Conservation (phyloP, 2,888 invertebrate species). For the Lypha dubia region DNA sequence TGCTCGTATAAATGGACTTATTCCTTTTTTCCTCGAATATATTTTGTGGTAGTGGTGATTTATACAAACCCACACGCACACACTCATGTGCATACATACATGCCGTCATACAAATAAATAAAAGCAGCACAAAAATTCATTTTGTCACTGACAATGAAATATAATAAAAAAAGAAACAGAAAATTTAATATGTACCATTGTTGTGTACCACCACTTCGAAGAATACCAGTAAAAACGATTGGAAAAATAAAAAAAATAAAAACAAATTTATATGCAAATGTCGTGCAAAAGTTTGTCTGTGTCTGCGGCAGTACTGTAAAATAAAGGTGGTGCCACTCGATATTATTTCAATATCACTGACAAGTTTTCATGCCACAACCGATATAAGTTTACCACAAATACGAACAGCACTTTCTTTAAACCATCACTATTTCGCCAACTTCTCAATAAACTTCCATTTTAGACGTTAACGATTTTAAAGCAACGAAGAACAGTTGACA, state of each 20-base stretch:
- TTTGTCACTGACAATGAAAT: slow-evolving; percentile 68
- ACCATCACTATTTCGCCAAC: slow-evolving; percentile 13
- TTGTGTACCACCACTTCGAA: slow-evolving; percentile 67
- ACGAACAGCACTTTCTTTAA: slow-evolving; percentile 3
- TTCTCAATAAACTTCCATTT: slow-evolving; percentile 37
- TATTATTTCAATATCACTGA: slow-evolving; percentile 55
- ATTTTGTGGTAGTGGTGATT: slow-evolving; percentile 32
- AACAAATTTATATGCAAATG: slow-evolving; percentile 27
- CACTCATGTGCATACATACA: background rate
- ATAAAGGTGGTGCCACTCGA: slow-evolving; percentile 46
- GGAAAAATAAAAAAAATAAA: slow-evolving; percentile 16
- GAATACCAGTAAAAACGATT: slow-evolving; percentile 47
- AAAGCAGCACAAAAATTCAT: slow-evolving; percentile 8
- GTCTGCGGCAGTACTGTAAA: background rate
- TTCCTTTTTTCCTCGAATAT: slow-evolving; percentile 12
- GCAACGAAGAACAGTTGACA: slow-evolving; percentile 55
- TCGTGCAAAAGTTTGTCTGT: background rate
- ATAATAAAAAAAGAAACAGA: slow-evolving; percentile 73
- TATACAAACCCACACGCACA: too few species aligned
- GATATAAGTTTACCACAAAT: slow-evolving; percentile 21
- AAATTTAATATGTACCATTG: too few species aligned
- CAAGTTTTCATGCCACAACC: slow-evolving; percentile 32
- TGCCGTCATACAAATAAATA: background rate
- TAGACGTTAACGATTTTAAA: slow-evolving; percentile 17
- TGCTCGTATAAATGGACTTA: background rate